phyloP scores from a whole-genome alignment of 2,797 vertebrate species.

The Scyliorhinus canicula region DNA sequence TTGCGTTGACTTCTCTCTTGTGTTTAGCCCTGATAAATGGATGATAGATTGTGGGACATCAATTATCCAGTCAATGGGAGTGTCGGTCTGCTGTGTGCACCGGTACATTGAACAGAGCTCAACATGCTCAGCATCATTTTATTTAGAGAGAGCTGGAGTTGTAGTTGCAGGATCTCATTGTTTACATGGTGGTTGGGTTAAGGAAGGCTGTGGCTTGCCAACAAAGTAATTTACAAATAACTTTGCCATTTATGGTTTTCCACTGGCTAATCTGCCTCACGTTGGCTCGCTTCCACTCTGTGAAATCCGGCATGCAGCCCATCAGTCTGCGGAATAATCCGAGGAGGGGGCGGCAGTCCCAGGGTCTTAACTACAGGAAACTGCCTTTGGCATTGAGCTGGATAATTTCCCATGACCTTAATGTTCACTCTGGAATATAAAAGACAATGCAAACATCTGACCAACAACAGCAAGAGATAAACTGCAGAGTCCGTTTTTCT shows the following conservation, averaged over 20 bases:
- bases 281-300: neutral
- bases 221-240: neutral
- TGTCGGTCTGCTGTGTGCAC: neutral
- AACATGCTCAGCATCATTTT: neutral
- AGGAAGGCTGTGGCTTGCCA: neutral
- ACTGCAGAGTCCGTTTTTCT: neutral
- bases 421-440: neutral
- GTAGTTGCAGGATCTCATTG: neutral
- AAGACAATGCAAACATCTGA: neutral
- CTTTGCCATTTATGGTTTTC: constrained; percentile 18
- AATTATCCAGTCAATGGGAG: neutral
- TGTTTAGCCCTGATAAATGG: neutral
- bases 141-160: neutral
- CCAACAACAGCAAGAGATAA: neutral
- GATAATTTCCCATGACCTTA: constrained; percentile 28
- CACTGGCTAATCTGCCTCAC: neutral
- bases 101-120: neutral
- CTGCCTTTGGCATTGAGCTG: neutral
- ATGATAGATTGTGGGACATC: constrained; percentile 1
- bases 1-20: neutral
- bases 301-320: neutral
- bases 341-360: neutral
- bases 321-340: neutral
- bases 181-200: neutral
- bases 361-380: neutral